Evolutionary conservation across 2,888 invertebrate species (phyloP).

Genomic region (Ernsta delagoae): DNA sequence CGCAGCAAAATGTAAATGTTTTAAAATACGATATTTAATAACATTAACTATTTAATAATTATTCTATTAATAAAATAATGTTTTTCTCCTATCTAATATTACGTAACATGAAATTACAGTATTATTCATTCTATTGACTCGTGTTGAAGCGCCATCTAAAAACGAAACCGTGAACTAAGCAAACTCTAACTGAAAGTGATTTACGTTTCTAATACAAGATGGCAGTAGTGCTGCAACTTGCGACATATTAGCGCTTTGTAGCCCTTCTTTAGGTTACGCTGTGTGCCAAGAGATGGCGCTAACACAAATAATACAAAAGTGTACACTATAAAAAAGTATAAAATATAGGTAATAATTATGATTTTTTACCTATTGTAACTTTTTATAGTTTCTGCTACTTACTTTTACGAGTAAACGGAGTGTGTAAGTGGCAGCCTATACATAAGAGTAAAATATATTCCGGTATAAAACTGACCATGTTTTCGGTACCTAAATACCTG

Average conservation of each 20-base stretch:
- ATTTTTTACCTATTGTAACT: too few relatives aligned
- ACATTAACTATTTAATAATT: background rate
- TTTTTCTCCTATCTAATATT: background rate
- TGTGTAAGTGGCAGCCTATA: too few relatives aligned
- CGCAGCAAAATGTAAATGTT: constrained; percentile 59
- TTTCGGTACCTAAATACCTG: too few relatives aligned
- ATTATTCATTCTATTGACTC: background rate
- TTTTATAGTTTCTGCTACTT: too few relatives aligned
- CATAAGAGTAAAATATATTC: too few relatives aligned
- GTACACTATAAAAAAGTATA: too few relatives aligned
- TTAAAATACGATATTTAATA: background rate
- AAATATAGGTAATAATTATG: too few relatives aligned
- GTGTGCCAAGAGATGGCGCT: background rate
- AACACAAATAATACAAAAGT: background rate
- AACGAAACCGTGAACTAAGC: too few relatives aligned
- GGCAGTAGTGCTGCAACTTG: background rate
- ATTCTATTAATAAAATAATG: background rate
- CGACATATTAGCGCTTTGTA: background rate
- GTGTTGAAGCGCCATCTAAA: background rate
- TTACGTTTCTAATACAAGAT: background rate
- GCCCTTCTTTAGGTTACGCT: too few relatives aligned
- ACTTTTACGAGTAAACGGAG: too few relatives aligned
- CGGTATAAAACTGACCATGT: too few relatives aligned
- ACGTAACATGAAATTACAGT: background rate
- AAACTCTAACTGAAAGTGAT: background rate